A percentile compares a stretch with the other conserved stretches of the same genome.
Conservation (phyloP, 2,797 vertebrate species). For the Bovichtus variegatus region DNA sequence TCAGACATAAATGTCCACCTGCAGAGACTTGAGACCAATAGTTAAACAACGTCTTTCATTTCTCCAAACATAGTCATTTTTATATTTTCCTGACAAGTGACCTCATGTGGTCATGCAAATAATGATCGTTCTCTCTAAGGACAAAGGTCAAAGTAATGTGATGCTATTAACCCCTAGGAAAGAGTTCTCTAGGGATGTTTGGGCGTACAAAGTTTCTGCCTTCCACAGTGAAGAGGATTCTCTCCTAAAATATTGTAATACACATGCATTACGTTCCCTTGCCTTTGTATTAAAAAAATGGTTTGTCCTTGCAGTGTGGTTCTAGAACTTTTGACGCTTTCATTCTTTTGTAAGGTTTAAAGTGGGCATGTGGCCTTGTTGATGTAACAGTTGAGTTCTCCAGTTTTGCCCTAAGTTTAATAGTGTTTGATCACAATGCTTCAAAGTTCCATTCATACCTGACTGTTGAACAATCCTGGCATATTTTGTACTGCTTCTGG, state of each 20-base stretch:
- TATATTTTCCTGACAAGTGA: constrained; percentile 3
- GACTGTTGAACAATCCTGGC: not conserved
- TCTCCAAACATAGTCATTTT: not conserved
- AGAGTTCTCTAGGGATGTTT: not conserved
- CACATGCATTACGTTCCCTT: not conserved
- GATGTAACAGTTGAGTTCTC: too few relatives aligned
- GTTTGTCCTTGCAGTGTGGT: not conserved
- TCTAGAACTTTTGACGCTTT: not conserved
- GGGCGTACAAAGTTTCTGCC: not conserved
- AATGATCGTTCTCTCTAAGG: not conserved
- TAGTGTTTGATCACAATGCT: not conserved
- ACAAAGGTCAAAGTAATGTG: not conserved
- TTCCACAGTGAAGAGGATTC: not conserved
- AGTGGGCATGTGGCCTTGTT: not conserved
- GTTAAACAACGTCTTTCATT: not conserved
- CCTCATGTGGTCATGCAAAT: not conserved
- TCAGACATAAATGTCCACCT: not conserved
- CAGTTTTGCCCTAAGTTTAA: not conserved
- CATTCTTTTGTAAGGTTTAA: not conserved
- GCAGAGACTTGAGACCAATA: constrained; percentile 6
- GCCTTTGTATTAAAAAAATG: not conserved
- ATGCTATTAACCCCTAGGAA: not conserved
- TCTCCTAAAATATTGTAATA: not conserved
- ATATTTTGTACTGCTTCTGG: not conserved
- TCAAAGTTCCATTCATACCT: not conserved